Base-by-base conservation (phyloP, 1,140 invertebrate genomes). In the Batillaria attramentaria region DNA sequence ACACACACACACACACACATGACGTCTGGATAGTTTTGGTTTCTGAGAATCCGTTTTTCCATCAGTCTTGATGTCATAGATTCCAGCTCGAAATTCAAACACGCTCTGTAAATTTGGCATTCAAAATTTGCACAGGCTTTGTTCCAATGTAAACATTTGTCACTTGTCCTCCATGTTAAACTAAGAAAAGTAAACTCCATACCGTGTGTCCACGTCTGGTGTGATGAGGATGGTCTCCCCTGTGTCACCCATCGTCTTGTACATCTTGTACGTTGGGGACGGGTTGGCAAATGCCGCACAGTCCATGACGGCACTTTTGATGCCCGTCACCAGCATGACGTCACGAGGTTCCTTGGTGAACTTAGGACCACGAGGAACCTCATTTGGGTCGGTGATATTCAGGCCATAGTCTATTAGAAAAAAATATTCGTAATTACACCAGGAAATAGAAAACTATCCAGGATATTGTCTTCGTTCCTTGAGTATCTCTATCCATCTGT, bases 281-380 rank as follows among this genome's bases (percentile, higher is more conserved):
- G 98, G 97, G 91, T 95, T 98, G 3, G 96, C 97, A 72, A 94
- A 94, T 79, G 97, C 97, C 74, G 96, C 91, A 91, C 97, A 98
- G 83, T 94, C 84, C 3, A 90, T 57, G 31, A 78, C 79, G 2
- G 83, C 80, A 43, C 72, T 78, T 10, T 33, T 57, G 0, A 81
- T 74, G 33, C 54, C 43, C 3, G 66, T 42, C 0, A 85, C 72
- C 68, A 80, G 73, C 33, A 85, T 62, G 10, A 84, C 57, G 54
- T 81, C 73, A 33, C 74, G 20, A 2, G 85, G 85, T 33, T 84
- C 68, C 18, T 69, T 72, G n/a, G 39, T 79, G 68, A 86, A 81
- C 31, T 66, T 72, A 43, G 84, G 84, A 18, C 85, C 85, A 20
- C 68, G 76, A 16, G 68, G 70, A 20, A 82, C 57, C 3, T 78